Base-by-base conservation (phyloP, 2,888 invertebrate species). In the Phasia obesa region DNA sequence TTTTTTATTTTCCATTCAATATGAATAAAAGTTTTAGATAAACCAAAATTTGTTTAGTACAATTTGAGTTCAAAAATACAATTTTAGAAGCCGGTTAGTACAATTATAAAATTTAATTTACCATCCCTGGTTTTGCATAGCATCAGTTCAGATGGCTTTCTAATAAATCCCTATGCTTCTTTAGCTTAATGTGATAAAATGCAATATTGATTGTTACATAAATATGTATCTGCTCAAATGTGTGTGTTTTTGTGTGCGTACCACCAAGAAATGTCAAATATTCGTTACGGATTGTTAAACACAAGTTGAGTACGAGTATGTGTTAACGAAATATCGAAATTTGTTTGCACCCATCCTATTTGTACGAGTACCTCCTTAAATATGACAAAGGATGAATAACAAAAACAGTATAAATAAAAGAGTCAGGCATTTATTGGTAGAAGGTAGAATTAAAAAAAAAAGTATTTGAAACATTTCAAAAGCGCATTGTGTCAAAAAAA, bases 211-310 rank as follows among this genome's bases (percentile, higher is more conserved):
- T 42, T 42, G 2, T 42, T n/a, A 13, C 15, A 42, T 42, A 38
- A 11, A 11, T 42, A n/a, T 15, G 38, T n/a, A 5, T 42, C 11
- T 42, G 38, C 15, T 15, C 38, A 13, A 42, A 42, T n/a, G n/a
- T 42, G 38, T 42, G n/a, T 35, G 11, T 44, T n/a, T 35, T 65
- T 49, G n/a, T 59, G 9, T 9, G 31, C 15, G 38, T 47, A 65
- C 38, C 27, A n/a, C n/a, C n/a, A n/a, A n/a, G n/a, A 65, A n/a
- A 59, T 81, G 67, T 70, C 44, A 57, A 64, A 71, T 73, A 38
- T 73, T 70, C 60, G 77, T 69, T 74, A 42, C 51, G 73, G 67
- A 57, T 82, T 77, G 77, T 74, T 78, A 62, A 64, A 13, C 44
- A 70, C 42, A 64, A 57, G 62, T 38, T 71, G 71, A 51, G 57